Conservation (phyloP, 2,888 invertebrate genomes). For the Mechanitis mazaeus region DNA sequence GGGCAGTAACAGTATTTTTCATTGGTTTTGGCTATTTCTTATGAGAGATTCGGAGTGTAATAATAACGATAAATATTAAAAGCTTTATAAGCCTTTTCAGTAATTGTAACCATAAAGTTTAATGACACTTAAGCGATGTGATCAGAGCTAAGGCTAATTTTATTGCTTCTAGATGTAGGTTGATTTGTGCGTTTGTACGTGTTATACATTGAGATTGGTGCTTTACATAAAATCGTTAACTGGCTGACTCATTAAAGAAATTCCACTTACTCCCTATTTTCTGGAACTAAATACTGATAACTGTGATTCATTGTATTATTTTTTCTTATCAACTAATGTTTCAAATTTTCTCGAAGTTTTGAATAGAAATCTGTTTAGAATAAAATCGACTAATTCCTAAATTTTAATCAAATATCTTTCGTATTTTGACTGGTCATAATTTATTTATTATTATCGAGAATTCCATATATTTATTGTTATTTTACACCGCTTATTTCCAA, state of each 20-base stretch:
- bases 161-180: slow-evolving; percentile 51
- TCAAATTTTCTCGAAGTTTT: neutral
- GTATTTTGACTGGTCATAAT: neutral
- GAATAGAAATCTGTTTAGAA: neutral
- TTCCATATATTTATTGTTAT: slow-evolving; percentile 15
- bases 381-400: neutral
- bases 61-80: too few species aligned
- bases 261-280: slow-evolving; percentile 32
- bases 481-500: slow-evolving; percentile 25
- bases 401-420: neutral
- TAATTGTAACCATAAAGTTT: slow-evolving; percentile 1
- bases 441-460: too few species aligned
- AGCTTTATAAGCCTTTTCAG: neutral
- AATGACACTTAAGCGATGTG: slow-evolving; percentile 22
- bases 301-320: slow-evolving; percentile 25
- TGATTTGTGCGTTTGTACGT: slow-evolving; percentile 48
- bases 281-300: slow-evolving; percentile 32
- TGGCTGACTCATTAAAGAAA: slow-evolving; percentile 68
- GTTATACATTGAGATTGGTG: slow-evolving; percentile 65
- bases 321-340: slow-evolving; percentile 10
- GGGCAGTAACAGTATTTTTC: too few species aligned
- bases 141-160: slow-evolving; percentile 34
- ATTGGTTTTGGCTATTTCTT: too few species aligned
- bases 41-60: too few species aligned
- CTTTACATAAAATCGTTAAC: slow-evolving; percentile 68